Conservation (phyloP, 2,797 vertebrate genomes). For the Adrianichthys oophorus region DNA sequence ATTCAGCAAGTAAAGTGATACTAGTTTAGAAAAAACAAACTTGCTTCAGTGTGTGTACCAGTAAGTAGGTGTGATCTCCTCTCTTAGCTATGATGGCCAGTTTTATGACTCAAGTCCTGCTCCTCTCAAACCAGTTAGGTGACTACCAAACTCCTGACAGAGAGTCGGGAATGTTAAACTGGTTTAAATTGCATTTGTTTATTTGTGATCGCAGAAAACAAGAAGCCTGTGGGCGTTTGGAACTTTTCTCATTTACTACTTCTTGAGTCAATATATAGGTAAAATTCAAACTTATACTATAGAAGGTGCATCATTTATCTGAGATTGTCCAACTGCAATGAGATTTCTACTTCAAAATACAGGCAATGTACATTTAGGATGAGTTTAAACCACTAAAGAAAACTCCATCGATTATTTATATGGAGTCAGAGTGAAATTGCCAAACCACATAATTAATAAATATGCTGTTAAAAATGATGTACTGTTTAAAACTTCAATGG, state of each 20-base stretch:
- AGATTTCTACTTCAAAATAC: conserved; percentile 6
- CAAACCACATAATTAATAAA: conserved; percentile 44
- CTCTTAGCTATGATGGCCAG: conserved; percentile 20
- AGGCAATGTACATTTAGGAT: background rate
- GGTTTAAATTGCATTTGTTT: conserved; percentile 36
- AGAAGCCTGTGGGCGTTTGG: no score
- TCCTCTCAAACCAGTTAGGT: conserved; percentile 56
- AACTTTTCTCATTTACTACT: no score
- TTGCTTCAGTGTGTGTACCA: conserved; percentile 17
- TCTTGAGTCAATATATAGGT: background rate
- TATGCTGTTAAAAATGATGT: conserved; percentile 52
- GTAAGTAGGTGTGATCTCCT: conserved; percentile 49
- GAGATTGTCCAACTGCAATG: background rate
- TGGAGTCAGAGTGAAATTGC: conserved; percentile 36
- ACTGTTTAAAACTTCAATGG: conserved; percentile 48
- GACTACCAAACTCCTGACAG: conserved; percentile 29
- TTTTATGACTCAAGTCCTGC: conserved; percentile 31
- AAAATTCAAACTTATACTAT: no score
- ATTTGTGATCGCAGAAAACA: conserved; percentile 1
- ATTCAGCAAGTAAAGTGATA: background rate
- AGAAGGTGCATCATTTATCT: no score
- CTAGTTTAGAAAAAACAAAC: conserved; percentile 3
- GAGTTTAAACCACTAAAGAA: conserved; percentile 4
- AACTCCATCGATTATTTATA: conserved; percentile 13
- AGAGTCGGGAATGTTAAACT: conserved; percentile 40